Evolutionary conservation across 1,140 invertebrate species (phyloP).

Genomic region (Phymorhynchus buccinoides): DNA sequence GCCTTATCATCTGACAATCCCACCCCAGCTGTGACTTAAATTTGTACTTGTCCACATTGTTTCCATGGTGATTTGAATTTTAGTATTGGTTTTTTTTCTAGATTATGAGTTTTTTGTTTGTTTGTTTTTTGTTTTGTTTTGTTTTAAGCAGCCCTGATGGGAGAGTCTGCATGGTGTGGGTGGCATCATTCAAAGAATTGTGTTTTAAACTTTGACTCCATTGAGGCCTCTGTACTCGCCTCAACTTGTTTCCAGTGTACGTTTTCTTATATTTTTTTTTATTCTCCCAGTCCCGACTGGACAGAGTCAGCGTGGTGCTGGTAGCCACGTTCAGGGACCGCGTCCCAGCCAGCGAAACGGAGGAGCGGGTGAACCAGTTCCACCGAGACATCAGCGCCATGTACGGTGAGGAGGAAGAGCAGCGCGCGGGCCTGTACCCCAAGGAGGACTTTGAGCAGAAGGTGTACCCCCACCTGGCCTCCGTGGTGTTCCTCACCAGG

Average conservation of each 20-base stretch:
- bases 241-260: neutral
- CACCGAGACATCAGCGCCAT: neutral
- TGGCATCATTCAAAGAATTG: too few relatives aligned
- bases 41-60: too few relatives aligned
- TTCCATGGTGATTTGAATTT: too few relatives aligned
- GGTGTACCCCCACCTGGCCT: constrained; percentile 23
- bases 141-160: too few relatives aligned
- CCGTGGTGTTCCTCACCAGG: constrained; percentile 18
- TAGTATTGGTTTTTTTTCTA: too few relatives aligned
- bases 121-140: too few relatives aligned
- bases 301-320: constrained; percentile 57
- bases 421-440: neutral
- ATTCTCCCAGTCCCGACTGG: constrained; percentile 62
- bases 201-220: too few relatives aligned
- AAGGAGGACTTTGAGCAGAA: constrained; percentile 26
- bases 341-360: neutral
- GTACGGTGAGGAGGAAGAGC: neutral
- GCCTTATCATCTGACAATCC: too few relatives aligned
- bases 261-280: constrained; percentile 12
- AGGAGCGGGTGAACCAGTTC: neutral
- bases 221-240: too few relatives aligned
- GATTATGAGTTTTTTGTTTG: too few relatives aligned
- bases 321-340: constrained; percentile 65
- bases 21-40: too few relatives aligned
- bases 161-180: too few relatives aligned